Conservation (phyloP, 2,113 vertebrate species). For the Malurus elegans region DNA sequence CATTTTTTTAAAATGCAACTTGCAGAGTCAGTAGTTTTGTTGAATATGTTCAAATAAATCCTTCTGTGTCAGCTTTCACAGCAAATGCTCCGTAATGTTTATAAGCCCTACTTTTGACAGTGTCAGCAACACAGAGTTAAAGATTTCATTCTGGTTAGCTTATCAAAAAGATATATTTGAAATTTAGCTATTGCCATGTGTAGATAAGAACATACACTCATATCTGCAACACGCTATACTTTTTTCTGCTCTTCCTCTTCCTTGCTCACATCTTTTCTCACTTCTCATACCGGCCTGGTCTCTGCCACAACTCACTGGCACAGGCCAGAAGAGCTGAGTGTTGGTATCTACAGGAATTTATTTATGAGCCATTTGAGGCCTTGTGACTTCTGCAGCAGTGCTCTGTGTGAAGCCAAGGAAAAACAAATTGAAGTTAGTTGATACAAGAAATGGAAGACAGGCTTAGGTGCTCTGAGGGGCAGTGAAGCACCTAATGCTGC, state of each 20-base stretch:
- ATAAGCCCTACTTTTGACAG: not conserved
- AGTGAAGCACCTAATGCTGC: not conserved
- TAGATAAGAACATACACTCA: not conserved
- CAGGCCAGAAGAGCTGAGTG: not conserved
- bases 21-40: not conserved
- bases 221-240: rapidly evolving
- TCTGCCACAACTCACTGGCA: not conserved
- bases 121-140: not conserved
- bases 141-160: not conserved
- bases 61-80: not conserved
- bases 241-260: not conserved
- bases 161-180: not conserved
- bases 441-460: not conserved
- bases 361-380: not conserved
- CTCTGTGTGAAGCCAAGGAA: not conserved
- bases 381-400: not conserved
- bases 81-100: not conserved
- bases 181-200: not conserved
- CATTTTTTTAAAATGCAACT: not conserved
- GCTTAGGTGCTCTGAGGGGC: not conserved
- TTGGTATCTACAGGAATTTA: not conserved
- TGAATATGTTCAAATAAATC: not conserved
- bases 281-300: not conserved
- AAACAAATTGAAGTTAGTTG: not conserved
- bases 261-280: not conserved